Base-by-base conservation (phyloP, 2,797 vertebrate genomes). In the Sebastes miniatus region DNA sequence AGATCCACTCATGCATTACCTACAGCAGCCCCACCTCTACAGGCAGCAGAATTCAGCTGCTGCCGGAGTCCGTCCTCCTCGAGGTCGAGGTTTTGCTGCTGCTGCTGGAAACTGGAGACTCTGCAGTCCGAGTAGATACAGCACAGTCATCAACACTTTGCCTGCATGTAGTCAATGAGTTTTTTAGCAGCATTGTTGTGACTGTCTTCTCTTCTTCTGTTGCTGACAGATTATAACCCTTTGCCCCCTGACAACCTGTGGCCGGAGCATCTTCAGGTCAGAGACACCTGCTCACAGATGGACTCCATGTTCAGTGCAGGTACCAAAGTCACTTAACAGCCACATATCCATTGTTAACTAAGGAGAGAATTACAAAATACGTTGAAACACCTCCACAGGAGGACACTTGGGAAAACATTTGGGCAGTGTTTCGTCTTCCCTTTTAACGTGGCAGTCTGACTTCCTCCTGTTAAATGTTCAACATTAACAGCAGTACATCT, bases 401-500 rank as follows among this genome's bases (percentile, higher is more conserved):
- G 43, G 43, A 0, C 43, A 47, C 14, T 3, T 3, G 0, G 43
- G 43, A 18, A 47, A 47, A 7, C 43, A 47, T 47, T 18, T 47
- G 43, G 43, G 43, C 43, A 47, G 43, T 47, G 43, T 47, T 47
- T 47, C 43, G 14, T 47, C 43, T 18, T 47, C 43, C 14, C 43
- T 47, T 39, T 47, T 1, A 47, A 47, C 3, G 14, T 47, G 43
- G 43, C 0, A 47, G 3, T 47, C 43, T 18, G 43, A 47, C 43
- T 0, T 47, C 14, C 43, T 43, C 39, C 43, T 47, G 14, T 0
- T 47, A 47, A 47, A 47, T 18, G 43, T 47, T 47, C 43, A 47
- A 47, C 43, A 18, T 47, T 47, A 16, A 0, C 43, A 47, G 6
- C 1, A 18, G 6, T 47, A 47, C 43, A 47, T 47, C 0, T 47